These are phyloP conservation scores for Tortricodes alternella DNA, from an alignment of 2,888 invertebrate species.

Conservation along the genomic window DNA sequence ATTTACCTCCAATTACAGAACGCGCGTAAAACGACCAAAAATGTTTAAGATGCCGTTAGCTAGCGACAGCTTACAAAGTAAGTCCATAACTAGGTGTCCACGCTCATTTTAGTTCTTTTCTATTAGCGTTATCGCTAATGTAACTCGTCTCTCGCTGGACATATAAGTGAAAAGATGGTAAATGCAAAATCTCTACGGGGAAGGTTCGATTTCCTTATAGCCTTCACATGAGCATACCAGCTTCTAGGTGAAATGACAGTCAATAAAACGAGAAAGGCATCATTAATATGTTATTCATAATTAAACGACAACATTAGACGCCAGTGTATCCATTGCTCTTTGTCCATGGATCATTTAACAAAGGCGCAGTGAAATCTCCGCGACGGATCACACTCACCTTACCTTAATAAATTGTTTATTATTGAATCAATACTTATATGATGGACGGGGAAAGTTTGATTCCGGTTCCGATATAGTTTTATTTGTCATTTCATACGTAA, in stretches of 20 bases:
- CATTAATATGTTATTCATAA: neutral
- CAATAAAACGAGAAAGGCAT: constrained; percentile 18
- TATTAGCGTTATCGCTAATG: too few species aligned
- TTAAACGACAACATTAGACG: neutral
- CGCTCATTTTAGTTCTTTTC: too few species aligned
- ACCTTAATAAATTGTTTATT: neutral
- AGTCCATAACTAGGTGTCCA: too few species aligned
- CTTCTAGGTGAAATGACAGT: constrained; percentile 2
- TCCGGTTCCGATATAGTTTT: constrained; percentile 20
- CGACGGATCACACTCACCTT: neutral
- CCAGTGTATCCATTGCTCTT: neutral
- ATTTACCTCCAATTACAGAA: too few species aligned
- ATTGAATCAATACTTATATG: neutral
- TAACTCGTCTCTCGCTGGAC: too few species aligned
- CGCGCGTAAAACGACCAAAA: too few species aligned
- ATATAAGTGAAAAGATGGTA: too few species aligned
- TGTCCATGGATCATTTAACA: neutral
- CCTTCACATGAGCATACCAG: neutral
- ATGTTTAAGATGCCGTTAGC: too few species aligned
- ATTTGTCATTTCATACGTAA: constrained; percentile 27
- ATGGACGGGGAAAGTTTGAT: constrained; percentile 27
- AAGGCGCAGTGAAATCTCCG: neutral
- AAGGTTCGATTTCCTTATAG: neutral
- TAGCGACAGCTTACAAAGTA: too few species aligned
- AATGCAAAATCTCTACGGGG: too few species aligned